These are phyloP conservation scores for Syngnathoides biaculeatus DNA, from an alignment of 2,113 vertebrate genomes.

Conservation along the genomic window DNA sequence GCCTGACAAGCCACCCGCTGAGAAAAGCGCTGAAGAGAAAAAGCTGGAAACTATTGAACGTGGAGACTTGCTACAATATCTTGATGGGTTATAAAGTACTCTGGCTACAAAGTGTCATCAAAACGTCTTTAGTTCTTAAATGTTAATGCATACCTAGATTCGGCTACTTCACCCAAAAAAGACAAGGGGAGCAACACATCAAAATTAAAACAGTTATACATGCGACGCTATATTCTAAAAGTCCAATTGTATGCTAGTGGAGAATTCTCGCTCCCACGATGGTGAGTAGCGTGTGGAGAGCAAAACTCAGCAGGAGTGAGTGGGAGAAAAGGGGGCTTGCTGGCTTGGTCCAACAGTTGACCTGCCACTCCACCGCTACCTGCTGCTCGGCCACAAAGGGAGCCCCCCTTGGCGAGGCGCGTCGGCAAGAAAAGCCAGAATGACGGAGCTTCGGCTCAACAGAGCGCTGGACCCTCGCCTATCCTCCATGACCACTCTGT, in stretches of 20 bases:
- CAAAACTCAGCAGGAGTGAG: conserved; percentile 61
- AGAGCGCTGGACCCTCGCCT: conserved; percentile 61
- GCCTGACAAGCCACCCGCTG: conserved; percentile 64
- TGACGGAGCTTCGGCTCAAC: conserved; percentile 65
- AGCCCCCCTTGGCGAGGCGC: conserved; percentile 54
- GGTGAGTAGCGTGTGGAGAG: conserved; percentile 20
- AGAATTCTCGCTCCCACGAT: conserved; percentile 28
- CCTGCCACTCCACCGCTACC: conserved; percentile 73
- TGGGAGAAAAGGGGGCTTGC: conserved; percentile 48
- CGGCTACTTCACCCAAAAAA: background rate
- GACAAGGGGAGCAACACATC: background rate
- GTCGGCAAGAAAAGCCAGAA: conserved; percentile 72
- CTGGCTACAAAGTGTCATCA: too few relatives aligned
- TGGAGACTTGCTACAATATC: background rate
- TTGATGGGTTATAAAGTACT: background rate
- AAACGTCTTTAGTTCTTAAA: background rate
- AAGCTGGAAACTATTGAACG: conserved; percentile 36
- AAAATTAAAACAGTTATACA: background rate
- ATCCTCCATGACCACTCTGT: conserved; percentile 73
- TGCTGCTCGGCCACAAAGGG: conserved; percentile 73
- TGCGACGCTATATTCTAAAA: background rate
- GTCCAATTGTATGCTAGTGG: background rate
- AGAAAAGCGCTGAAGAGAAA: conserved; percentile 58
- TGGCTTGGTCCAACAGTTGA: conserved; percentile 68
- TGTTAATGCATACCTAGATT: background rate